Conservation (phyloP, 2,797 vertebrate genomes). For the Buphagus erythrorhynchus region DNA sequence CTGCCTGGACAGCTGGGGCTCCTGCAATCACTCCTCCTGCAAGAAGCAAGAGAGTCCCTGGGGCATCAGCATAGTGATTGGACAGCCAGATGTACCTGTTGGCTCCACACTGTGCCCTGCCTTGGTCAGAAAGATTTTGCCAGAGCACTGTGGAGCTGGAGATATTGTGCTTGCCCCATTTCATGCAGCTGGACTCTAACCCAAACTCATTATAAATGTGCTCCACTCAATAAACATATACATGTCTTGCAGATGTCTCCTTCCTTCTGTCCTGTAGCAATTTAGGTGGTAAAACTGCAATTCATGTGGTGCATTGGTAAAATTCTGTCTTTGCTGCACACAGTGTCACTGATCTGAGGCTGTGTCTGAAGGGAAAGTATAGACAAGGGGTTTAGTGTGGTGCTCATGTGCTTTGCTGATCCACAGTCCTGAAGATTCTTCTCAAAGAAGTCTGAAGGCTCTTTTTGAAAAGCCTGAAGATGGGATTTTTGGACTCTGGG, state of each 20-base stretch:
- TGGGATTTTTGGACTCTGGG: background rate
- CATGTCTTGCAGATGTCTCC: background rate
- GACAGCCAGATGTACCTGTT: background rate
- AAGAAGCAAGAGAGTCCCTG: background rate
- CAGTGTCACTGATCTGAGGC: rapidly evolving
- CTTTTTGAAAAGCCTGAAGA: background rate
- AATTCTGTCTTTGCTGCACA: background rate
- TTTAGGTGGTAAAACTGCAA: background rate
- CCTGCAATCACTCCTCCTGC: background rate
- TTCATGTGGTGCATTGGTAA: background rate
- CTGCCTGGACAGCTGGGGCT: rapidly evolving
- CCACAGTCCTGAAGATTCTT: background rate
- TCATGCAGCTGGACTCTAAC: background rate
- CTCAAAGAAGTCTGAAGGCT: background rate
- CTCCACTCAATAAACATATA: background rate
- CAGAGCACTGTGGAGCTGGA: rapidly evolving
- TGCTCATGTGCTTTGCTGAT: background rate
- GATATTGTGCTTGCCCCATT: rapidly evolving
- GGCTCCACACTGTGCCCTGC: background rate
- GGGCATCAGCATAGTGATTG: background rate
- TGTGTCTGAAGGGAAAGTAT: background rate
- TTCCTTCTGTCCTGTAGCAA: background rate
- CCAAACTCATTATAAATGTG: background rate
- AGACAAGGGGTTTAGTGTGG: background rate
- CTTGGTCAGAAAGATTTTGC: background rate